phyloP scores from a whole-genome alignment of 1,140 invertebrate genomes.

The Lepidurus apus region DNA sequence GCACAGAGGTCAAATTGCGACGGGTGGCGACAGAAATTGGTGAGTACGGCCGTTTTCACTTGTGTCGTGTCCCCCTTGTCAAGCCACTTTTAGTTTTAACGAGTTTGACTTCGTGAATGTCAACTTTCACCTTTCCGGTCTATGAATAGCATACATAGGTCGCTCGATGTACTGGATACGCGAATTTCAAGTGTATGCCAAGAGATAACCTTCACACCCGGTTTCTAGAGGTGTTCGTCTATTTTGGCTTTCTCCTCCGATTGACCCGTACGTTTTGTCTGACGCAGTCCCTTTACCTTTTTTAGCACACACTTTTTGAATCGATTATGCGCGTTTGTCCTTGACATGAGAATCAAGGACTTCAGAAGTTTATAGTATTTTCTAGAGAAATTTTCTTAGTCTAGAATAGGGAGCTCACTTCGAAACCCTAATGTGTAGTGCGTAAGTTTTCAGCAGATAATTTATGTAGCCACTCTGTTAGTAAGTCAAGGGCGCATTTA shows the following conservation, averaged over 20 bases:
- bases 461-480: too few relatives aligned
- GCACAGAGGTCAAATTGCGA: slow-evolving; percentile 74
- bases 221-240: not conserved
- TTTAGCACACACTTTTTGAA: not conserved
- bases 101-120: not conserved
- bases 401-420: too few relatives aligned
- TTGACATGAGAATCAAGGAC: not conserved
- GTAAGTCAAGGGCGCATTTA: too few relatives aligned
- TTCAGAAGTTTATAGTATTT: too few relatives aligned
- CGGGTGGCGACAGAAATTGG: slow-evolving; percentile 73
- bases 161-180: not conserved
- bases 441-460: too few relatives aligned
- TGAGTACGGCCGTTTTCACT: slow-evolving; percentile 44
- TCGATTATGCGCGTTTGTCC: not conserved
- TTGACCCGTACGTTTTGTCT: not conserved
- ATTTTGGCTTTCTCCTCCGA: not conserved
- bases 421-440: too few relatives aligned
- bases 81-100: slow-evolving; percentile 37
- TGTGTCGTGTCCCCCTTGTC: not conserved
- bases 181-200: too few relatives aligned
- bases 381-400: too few relatives aligned
- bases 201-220: not conserved
- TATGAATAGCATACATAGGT: not conserved
- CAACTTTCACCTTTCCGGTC: not conserved
- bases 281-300: not conserved